phyloP scores from a whole-genome alignment of 2,113 vertebrate species.

The Strix aluco region DNA sequence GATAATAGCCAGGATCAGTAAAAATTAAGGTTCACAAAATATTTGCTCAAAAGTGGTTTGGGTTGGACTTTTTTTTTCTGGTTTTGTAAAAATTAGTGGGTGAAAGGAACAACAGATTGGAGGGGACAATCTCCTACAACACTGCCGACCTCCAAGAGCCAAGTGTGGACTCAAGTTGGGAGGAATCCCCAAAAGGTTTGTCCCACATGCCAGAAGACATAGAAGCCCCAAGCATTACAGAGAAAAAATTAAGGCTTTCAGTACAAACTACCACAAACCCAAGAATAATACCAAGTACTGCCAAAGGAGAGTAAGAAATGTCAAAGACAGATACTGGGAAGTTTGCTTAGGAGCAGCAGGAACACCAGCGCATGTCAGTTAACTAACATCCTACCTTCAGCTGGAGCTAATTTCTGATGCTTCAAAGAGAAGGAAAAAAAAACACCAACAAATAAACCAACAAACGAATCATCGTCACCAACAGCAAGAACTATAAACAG shows the following conservation, averaged over 20 bases:
- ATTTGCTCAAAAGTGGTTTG: not conserved
- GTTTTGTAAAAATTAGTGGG: not conserved
- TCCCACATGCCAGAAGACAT: not conserved
- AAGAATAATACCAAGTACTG: not conserved
- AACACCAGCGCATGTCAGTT: not conserved
- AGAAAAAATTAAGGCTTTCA: not conserved
- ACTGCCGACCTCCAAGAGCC: not conserved
- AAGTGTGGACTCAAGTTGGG: accelerated
- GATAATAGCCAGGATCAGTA: not conserved
- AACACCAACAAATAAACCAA: not conserved
- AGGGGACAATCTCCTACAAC: not conserved
- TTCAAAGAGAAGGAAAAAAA: not conserved
- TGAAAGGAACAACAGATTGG: not conserved
- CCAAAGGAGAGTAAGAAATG: not conserved
- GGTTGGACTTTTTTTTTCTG: not conserved
- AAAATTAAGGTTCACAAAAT: not conserved
- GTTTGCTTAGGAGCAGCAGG: not conserved
- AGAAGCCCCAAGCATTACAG: not conserved
- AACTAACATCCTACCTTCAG: not conserved
- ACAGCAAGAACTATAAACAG: not conserved
- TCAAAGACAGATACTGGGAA: not conserved
- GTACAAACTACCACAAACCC: not conserved
- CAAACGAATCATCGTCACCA: not conserved
- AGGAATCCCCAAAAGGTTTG: not conserved
- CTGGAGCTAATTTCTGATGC: not conserved